Evolutionary conservation across 2,888 invertebrate species (phyloP), one percentile per base, ranked within the genome.

Genomic region (Cephus pulcher): DNA sequence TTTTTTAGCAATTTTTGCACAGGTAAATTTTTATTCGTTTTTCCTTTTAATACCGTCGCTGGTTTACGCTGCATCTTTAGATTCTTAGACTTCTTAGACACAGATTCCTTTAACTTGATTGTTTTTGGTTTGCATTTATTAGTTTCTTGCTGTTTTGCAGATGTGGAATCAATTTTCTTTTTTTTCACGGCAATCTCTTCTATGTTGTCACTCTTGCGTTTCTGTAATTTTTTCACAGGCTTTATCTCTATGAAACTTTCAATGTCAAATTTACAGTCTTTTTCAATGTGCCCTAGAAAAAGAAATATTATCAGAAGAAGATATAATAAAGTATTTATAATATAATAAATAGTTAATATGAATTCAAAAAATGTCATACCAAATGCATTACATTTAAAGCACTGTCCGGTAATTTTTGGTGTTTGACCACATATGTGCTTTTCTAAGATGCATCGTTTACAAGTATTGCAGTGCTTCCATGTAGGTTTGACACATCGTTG

Each of bases 401-500:
- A 91, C 33, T 77, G 83, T 15, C 90, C 90, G 12, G 79, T 80
- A 76, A 89, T 78, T 78, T 83, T 88, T 2, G 88, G 89, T 69
- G 82, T 86, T 74, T 92, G 85, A 3, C 87, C 86, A 85, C 95
- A 95, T 33, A 89, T 91, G 86, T 95, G 95, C 35, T 92, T 91
- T 37, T 89, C 83, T 75, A 92, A 91, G 32, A 92, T 92, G 87
- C 98, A 98, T 80, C 95, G 92, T 0, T 93, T 90, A 90, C 98
- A 98, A 11, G 88, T 92, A 1, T 92, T 87, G 86, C 98, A 98
- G 90, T 98, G 98, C 40, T 93, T 92, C 93, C 97, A 97, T 0
- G 95, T 95, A 0, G 96, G 95, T 91, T 98, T 98, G 0, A 98
- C 97, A 91, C 98, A 98, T 75, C 94, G 91, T 33, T 93, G 88